Evolutionary conservation across 1,140 invertebrate species (phyloP).

Genomic region (Drosophila kurseongensis): DNA sequence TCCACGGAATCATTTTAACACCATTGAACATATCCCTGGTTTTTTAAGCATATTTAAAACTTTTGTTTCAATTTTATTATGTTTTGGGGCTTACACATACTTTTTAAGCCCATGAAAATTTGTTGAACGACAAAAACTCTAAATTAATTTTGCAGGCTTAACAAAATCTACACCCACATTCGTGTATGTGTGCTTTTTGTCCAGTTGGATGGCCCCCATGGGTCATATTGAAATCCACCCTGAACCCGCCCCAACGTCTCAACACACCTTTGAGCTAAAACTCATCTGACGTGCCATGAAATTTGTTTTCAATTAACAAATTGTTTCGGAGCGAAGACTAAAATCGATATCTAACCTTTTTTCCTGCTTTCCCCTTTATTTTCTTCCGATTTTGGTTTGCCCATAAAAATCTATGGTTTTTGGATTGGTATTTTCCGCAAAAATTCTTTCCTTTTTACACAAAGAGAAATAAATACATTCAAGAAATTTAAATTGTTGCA

Average conservation of each 20-base stretch:
- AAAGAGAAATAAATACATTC: not conserved
- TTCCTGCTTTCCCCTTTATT: not conserved
- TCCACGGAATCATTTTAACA: not conserved
- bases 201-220: constrained; percentile 32
- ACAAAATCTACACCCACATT: constrained; percentile 29
- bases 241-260: not conserved
- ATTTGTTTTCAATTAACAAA: constrained; percentile 81
- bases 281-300: constrained; percentile 40
- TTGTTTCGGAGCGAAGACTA: constrained; percentile 39
- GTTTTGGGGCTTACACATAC: constrained; percentile 3
- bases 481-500: no score
- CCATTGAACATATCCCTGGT: not conserved
- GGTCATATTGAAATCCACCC: constrained; percentile 38
- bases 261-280: constrained; percentile 27
- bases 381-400: not conserved
- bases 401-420: constrained; percentile 1
- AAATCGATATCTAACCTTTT: constrained; percentile 32
- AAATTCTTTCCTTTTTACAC: not conserved
- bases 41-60: constrained; percentile 1
- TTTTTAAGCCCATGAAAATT: constrained; percentile 34
- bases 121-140: constrained; percentile 22
- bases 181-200: constrained; percentile 25
- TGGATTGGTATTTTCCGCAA: not conserved
- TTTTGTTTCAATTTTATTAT: constrained; percentile 8
- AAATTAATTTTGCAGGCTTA: constrained; percentile 43